phyloP scores from a whole-genome alignment of 1,140 invertebrate species.

The Diabrotica undecimpunctata region DNA sequence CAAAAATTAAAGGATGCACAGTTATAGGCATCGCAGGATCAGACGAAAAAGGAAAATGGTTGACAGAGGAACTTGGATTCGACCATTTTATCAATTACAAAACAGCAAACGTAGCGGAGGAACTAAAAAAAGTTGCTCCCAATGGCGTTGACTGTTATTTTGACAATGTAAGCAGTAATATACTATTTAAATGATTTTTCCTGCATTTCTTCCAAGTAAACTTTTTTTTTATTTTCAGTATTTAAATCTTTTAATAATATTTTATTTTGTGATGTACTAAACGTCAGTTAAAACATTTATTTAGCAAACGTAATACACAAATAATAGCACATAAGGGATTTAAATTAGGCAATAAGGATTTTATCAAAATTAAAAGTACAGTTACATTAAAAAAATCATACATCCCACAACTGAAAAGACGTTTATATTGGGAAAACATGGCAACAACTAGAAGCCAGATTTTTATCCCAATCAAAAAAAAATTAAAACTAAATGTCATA shows the following conservation, averaged over 20 bases:
- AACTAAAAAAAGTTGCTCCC: slow-evolving; percentile 61
- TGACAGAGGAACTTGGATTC: slow-evolving; percentile 59
- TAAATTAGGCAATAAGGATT: no score
- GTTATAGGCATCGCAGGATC: slow-evolving; percentile 70
- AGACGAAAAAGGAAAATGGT: slow-evolving; percentile 67
- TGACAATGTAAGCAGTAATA: slow-evolving; percentile 55
- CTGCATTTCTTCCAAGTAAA: neutral
- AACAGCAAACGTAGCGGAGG: slow-evolving; percentile 51
- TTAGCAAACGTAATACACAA: no score
- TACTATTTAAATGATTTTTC: neutral
- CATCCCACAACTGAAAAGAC: no score
- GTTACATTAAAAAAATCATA: no score
- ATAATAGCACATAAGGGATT: no score
- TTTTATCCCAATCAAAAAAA: no score
- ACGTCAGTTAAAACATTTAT: no score
- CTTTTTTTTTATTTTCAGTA: neutral
- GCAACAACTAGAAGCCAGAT: no score
- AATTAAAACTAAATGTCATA: no score
- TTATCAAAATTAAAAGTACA: no score
- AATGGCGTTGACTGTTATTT: slow-evolving; percentile 64
- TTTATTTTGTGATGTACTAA: no score
- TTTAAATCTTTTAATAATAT: neutral
- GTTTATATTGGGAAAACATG: no score
- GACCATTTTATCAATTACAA: slow-evolving; percentile 72
- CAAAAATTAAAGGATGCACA: slow-evolving; percentile 60